Evolutionary conservation across 2,797 vertebrate genomes (phyloP), one percentile per base, ranked within the genome.

Genomic region (Myotis pilosus): DNA sequence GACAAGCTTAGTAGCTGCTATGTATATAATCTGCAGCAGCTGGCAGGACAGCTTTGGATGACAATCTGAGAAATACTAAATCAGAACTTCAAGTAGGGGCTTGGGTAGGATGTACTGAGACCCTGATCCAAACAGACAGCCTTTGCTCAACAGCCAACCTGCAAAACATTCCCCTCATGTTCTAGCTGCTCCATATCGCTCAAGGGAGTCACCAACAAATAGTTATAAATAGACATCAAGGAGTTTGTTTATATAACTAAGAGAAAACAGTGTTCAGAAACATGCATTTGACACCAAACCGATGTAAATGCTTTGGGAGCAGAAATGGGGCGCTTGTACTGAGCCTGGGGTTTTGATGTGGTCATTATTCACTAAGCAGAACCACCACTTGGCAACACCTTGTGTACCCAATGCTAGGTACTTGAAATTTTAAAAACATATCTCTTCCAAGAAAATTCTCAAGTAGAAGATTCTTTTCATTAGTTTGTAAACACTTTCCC

Each of bases 211-310:
- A 30, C 10, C 5, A 36, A 57, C 80, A 55, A 53, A 64, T 6
- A 16, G 71, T 41, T 78, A 84, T 86, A 86, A 72, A 89, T 16
- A 96, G 92, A 84, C 44, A 94, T 66, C 71, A 71, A 71, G 91
- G 92, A 83, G 83, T 84, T 86, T 88, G 85, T 96, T 96, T 94
- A 89, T 62, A 20, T 75, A 91, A 36, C 82, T 22, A 51, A 87
- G 38, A 94, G 89, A 95, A 96, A 95, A 94, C 74, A 72, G 82
- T 4, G 60, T 74, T 69, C 15, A 69, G 84, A 96, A 92, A 87
- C 19, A 17, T 0, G 20, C 69, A 22, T 82, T 41, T 87, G 96
- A 89, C 80, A 87, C 71, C 44, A 66, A 74, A 80, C 41, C 66
- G n/a, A 36, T 3, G 16, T 1, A 9, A 49, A 41, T 69, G 79